A percentile compares a stretch with the other conserved stretches of the same genome.
Conservation (phyloP, 2,888 invertebrate genomes). For the Invenusta paracnida region DNA sequence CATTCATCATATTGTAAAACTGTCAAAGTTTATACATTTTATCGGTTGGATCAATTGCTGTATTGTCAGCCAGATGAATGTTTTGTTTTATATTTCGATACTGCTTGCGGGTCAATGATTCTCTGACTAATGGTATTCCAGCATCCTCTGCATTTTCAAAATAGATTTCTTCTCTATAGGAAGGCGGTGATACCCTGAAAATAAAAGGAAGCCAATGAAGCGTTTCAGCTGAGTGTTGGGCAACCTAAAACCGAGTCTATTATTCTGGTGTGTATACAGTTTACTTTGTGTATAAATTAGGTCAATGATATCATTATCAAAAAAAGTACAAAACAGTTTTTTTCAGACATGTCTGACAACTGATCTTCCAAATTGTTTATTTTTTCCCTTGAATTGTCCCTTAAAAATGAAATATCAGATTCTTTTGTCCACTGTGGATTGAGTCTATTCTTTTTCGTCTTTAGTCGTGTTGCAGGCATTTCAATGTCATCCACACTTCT, state of each 20-base stretch:
- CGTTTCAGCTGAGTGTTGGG: neutral
- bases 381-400: no score
- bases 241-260: neutral
- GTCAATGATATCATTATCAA: neutral
- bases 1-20: constrained; percentile 43
- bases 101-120: neutral
- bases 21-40: constrained; percentile 45
- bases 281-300: neutral
- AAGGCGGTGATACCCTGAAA: neutral
- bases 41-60: constrained; percentile 38
- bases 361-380: no score
- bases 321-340: neutral
- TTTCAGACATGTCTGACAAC: no score
- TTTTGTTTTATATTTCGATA: constrained; percentile 21
- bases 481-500: no score
- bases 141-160: no score
- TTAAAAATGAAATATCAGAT: no score
- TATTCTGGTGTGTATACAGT: constrained; percentile 2
- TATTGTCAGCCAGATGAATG: constrained; percentile 43
- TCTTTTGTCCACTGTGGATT: no score
- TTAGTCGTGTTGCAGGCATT: no score
- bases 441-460: no score
- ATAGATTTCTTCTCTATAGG: neutral
- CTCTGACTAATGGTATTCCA: no score
- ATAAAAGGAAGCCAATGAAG: neutral